Percentiles rank a stretch among this genome's conserved stretches.
Conservation (phyloP, 2,888 invertebrate species). For the Cremastinae sp. region DNA sequence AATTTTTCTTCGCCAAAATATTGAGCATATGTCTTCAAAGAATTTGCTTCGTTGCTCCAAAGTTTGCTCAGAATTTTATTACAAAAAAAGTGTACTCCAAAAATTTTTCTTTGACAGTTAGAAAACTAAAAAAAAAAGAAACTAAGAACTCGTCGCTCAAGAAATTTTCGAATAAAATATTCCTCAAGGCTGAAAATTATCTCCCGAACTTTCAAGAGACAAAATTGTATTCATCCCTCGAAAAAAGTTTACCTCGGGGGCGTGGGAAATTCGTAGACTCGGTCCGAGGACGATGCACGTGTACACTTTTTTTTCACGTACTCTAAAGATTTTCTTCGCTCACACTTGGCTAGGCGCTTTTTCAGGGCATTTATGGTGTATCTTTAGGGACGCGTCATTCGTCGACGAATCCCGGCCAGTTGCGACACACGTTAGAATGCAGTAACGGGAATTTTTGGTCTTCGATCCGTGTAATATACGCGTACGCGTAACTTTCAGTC, state of each 20-base stretch:
- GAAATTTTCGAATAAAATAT: no score
- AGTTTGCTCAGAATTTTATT: no score
- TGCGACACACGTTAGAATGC: slow-evolving; percentile 36
- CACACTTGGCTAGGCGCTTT: slow-evolving; percentile 33
- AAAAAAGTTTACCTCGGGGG: slow-evolving; percentile 21
- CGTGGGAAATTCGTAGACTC: slow-evolving; percentile 41
- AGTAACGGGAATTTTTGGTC: slow-evolving; percentile 55
- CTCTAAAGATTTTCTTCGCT: slow-evolving; percentile 34
- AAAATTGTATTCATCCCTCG: slow-evolving; percentile 3
- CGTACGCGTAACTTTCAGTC: not conserved
- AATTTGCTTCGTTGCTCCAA: no score
- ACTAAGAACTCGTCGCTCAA: no score
- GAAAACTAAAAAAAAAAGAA: no score
- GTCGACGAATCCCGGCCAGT: slow-evolving; percentile 52
- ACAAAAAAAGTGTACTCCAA: no score
- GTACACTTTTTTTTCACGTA: slow-evolving; percentile 41
- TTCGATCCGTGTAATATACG: not conserved
- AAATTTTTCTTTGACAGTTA: no score
- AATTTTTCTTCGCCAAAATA: not conserved
- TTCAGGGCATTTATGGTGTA: slow-evolving; percentile 37
- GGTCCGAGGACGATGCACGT: slow-evolving; percentile 28
- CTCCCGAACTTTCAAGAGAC: not conserved
- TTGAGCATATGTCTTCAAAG: no score
- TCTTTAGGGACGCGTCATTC: slow-evolving; percentile 51
- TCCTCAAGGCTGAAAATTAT: not conserved